These are phyloP conservation scores for Galaxea fascicularis DNA, from an alignment of 92 coral and sea anemone genomes.

Conservation along the genomic window DNA sequence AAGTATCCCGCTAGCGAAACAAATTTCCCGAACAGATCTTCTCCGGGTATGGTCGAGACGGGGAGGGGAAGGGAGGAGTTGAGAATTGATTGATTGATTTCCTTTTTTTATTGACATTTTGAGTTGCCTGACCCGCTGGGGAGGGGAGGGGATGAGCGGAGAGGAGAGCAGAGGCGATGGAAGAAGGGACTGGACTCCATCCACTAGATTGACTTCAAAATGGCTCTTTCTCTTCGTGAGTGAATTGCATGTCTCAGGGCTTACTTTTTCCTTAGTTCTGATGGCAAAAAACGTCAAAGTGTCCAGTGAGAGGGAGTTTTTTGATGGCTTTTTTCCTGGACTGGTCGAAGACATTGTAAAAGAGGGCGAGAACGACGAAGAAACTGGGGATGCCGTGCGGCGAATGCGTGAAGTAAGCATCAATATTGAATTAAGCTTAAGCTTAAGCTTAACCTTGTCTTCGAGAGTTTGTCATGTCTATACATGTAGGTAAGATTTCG, in stretches of 20 bases:
- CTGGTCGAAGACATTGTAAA: conserved; percentile 76
- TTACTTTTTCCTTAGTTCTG: neutral
- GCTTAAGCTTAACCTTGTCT: neutral
- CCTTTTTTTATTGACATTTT: no score
- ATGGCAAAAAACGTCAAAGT: conserved; percentile 21
- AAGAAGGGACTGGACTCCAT: neutral
- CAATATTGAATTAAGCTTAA: neutral
- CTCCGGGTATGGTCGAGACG: no score
- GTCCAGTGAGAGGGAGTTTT: conserved; percentile 63
- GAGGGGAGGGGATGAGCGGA: no score
- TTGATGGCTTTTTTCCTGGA: conserved; percentile 76
- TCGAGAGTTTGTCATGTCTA: no score
- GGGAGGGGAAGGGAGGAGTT: no score
- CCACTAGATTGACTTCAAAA: neutral
- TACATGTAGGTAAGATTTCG: no score
- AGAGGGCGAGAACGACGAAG: conserved; percentile 49
- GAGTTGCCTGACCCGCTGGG: no score
- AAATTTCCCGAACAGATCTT: no score
- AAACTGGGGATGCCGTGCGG: conserved; percentile 76
- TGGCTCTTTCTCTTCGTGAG: neutral
- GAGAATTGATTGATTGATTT: no score
- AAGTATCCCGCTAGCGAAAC: no score
- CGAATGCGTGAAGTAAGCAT: conserved; percentile 68
- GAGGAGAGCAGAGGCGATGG: no score
- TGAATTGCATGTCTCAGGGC: neutral